A percentile compares a stretch with the other conserved stretches of the same genome.
Evolutionary conservation across 2,888 invertebrate species (phyloP).

Genomic region (Trichogramma evanescens): DNA sequence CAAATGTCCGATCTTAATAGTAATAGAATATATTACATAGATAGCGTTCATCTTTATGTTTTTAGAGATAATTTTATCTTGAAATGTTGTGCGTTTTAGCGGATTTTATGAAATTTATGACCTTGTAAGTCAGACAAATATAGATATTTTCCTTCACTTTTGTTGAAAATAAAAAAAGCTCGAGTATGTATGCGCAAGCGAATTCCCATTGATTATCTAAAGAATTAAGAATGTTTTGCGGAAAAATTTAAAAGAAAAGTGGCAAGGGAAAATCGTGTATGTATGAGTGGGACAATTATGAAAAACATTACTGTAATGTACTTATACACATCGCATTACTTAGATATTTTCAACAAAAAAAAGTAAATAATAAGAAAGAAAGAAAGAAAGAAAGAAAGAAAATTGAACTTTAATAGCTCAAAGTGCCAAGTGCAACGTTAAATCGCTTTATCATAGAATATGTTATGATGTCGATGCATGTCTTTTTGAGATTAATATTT

Average conservation of each 20-base stretch:
- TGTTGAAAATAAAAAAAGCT: background rate
- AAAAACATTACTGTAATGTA: background rate
- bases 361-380: too few species aligned
- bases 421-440: constrained; percentile 17
- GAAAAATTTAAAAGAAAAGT: background rate
- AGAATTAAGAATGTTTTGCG: background rate
- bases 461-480: too few species aligned
- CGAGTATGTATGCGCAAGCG: background rate
- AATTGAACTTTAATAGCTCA: constrained; percentile 11
- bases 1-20: constrained; percentile 13
- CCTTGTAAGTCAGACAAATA: constrained; percentile 4
- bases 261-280: background rate
- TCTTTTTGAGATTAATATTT: too few species aligned
- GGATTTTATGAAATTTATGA: constrained; percentile 18
- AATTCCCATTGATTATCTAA: background rate
- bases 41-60: constrained; percentile 25
- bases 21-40: constrained; percentile 21
- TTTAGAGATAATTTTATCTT: constrained; percentile 26
- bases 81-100: constrained; percentile 21
- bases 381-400: background rate
- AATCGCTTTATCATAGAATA: background rate
- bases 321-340: too few species aligned
- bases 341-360: too few species aligned
- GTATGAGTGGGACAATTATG: background rate
- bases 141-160: background rate